Percentiles rank a stretch among this genome's conserved stretches.
These are phyloP conservation scores for Hylaea fasciaria DNA, from an alignment of 2,888 invertebrate species.

Conservation along the genomic window DNA sequence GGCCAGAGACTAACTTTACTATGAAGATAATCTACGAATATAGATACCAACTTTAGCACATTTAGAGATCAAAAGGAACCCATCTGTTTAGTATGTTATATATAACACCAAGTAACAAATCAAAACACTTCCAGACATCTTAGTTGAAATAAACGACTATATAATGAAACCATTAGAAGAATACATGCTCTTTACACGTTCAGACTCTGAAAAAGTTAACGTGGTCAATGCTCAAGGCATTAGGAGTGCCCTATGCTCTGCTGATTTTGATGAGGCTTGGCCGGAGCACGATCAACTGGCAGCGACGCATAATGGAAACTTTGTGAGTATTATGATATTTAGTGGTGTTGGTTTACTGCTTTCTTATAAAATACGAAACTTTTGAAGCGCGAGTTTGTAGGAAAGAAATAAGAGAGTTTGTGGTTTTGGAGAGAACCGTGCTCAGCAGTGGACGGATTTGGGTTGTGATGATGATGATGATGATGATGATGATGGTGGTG, in stretches of 20 bases:
- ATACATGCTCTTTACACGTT: conserved; percentile 95
- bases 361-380: too few species aligned
- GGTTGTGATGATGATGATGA: too few species aligned
- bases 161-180: conserved; percentile 95
- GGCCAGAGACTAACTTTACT: too few species aligned
- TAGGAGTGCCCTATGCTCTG: conserved; percentile 93
- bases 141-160: conserved; percentile 92
- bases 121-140: conserved; percentile 87
- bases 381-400: too few species aligned
- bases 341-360: background rate
- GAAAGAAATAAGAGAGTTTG: too few species aligned
- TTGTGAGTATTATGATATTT: conserved; percentile 56
- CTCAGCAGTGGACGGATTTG: too few species aligned
- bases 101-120: background rate
- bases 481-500: too few species aligned
- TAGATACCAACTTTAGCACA: too few species aligned
- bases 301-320: conserved; percentile 76
- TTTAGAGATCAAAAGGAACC: too few species aligned
- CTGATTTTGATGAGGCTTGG: conserved; percentile 88
- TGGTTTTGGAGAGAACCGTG: too few species aligned
- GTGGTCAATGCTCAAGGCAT: conserved; percentile 95
- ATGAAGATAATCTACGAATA: background rate
- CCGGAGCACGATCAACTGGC: conserved; percentile 73
- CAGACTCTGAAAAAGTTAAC: conserved; percentile 92
- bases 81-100: too few species aligned